Evolutionary conservation across 2,113 vertebrate genomes (phyloP).

Genomic region (Echinops telfairi): DNA sequence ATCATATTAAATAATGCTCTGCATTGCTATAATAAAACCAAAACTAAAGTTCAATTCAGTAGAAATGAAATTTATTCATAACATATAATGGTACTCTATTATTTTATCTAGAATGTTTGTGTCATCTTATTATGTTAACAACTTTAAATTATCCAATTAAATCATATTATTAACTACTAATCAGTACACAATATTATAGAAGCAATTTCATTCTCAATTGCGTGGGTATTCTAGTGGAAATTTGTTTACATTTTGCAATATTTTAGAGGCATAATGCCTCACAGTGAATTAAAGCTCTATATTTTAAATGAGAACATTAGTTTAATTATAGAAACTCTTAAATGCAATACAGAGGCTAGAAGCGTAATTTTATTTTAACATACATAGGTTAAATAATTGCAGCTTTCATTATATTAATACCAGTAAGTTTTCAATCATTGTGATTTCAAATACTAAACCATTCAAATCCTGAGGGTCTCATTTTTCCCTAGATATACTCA

Average conservation of each 20-base stretch:
- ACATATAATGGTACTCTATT: neutral
- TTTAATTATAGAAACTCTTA: slow-evolving; percentile 73
- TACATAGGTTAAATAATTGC: slow-evolving; percentile 56
- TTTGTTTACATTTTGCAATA: slow-evolving; percentile 74
- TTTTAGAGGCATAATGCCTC: slow-evolving; percentile 49
- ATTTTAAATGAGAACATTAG: slow-evolving; percentile 61
- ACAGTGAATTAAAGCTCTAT: slow-evolving; percentile 30
- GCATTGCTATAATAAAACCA: neutral
- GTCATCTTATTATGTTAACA: slow-evolving; percentile 22
- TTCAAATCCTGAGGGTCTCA: neutral
- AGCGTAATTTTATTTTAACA: slow-evolving; percentile 77
- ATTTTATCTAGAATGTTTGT: slow-evolving; percentile 36
- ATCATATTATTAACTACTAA: slow-evolving; percentile 60
- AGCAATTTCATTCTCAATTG: slow-evolving; percentile 63
- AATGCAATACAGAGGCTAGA: slow-evolving; percentile 50
- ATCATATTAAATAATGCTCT: too few relatives aligned
- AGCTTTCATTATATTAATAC: slow-evolving; percentile 46
- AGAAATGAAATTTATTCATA: neutral
- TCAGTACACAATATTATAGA: slow-evolving; percentile 54
- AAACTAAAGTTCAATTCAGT: neutral
- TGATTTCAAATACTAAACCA: neutral
- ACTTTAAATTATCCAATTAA: slow-evolving; percentile 53
- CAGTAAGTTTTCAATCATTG: slow-evolving; percentile 43
- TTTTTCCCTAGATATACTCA: neutral
- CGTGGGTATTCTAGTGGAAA: slow-evolving; percentile 67